Evolutionary conservation across 2,797 vertebrate genomes (phyloP), one percentile per base, ranked within the genome.

Genomic region (Pempheris klunzingeri): DNA sequence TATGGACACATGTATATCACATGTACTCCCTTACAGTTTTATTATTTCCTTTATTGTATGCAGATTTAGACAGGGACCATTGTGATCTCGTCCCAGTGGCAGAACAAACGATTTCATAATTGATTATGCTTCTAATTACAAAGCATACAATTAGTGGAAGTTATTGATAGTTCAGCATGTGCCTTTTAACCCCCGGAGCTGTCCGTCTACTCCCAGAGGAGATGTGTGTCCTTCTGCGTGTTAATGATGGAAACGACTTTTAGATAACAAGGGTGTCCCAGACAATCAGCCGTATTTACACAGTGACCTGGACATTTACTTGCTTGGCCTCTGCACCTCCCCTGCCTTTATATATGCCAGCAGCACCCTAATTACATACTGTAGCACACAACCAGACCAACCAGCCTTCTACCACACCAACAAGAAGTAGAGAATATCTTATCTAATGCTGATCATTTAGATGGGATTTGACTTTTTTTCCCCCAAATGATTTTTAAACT

Each of bases 121-220:
- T 96, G 95, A 96, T 95, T 94, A 89, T 91, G 82, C 86, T 83
- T 92, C 90, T 96, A 95, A 95, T 96, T 96, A 95, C 92, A 90
- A 93, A 94, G 89, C 88, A 93, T 80, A 93, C 92, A 94, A 94
- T 95, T 94, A 95, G 92, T 91, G 90, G 88, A 93, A 93, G 94
- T 92, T 96, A 96, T 96, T 95, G 95, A 95, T 95, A 95, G 92
- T 92, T 91, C 82, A 88, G 90, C 90, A 83, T 92, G 92, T 93
- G 90, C 88, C 90, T 93, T 93, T 94, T 90, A 94, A 94, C 93
- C 95, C 30, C 93, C 74, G 78, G 80, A 94, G 93, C 94, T 92
- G 90, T 93, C 84, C 77, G 88, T 93, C 92, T 93, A 67, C 83
- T 93, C 93, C 93, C 95, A 94, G 85, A 93, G 93, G 93, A 94